These are phyloP conservation scores for Chloroceryle amazona DNA, from an alignment of 2,797 vertebrate species.

Conservation along the genomic window DNA sequence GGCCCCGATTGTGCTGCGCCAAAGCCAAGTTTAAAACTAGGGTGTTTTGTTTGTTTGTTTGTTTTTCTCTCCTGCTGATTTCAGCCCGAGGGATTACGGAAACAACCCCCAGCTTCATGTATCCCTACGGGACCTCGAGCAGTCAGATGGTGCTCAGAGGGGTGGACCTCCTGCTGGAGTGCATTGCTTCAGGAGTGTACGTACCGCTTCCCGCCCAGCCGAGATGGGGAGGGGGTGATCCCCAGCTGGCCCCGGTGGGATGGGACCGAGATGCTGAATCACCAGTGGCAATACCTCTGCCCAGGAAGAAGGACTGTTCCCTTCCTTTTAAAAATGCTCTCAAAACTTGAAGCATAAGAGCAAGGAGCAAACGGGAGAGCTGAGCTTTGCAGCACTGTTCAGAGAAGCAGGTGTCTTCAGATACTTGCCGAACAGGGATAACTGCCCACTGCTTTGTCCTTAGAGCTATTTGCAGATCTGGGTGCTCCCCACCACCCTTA, in stretches of 20 bases:
- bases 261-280: not conserved
- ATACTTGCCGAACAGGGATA: not conserved
- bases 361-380: accelerated
- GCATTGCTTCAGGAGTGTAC: constrained; percentile 96
- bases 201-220: constrained; percentile 11
- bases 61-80: constrained; percentile 41
- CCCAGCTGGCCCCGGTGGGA: accelerated
- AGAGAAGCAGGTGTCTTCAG: not conserved
- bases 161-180: constrained; percentile 92
- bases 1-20: not conserved
- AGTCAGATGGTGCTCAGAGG: constrained; percentile 95
- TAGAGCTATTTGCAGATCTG: accelerated
- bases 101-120: constrained; percentile 91
- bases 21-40: constrained; percentile 24
- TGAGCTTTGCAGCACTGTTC: not conserved
- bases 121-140: constrained; percentile 88
- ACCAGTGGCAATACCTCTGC: not conserved
- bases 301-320: accelerated
- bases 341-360: accelerated
- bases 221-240: not conserved
- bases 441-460: not conserved
- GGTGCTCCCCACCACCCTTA: accelerated
- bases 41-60: not conserved
- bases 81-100: constrained; percentile 91
- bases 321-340: not conserved